phyloP scores from a whole-genome alignment of 2,888 invertebrate species.

The Coenonympha glycerion region DNA sequence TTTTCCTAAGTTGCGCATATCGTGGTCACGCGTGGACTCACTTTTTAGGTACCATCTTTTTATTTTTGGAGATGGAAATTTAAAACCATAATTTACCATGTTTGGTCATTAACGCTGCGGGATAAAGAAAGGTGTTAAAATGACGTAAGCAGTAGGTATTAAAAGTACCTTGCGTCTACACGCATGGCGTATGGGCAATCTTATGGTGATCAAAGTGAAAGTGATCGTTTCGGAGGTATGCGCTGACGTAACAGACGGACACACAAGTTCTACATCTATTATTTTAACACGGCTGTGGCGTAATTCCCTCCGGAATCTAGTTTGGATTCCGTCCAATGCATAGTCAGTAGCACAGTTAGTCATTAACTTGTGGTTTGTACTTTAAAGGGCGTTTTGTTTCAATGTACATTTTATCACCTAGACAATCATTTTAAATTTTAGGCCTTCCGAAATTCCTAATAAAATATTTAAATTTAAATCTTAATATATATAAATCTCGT shows the following conservation, averaged over 20 bases:
- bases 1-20: no score
- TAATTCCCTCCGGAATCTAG: not conserved
- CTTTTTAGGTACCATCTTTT: no score
- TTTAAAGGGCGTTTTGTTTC: not conserved
- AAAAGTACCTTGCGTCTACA: not conserved
- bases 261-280: no score
- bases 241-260: constrained; percentile 1
- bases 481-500: no score
- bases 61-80: no score
- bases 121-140: not conserved
- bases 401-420: no score
- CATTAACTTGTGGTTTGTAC: no score
- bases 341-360: not conserved
- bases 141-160: not conserved
- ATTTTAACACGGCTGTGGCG: not conserved
- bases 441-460: no score
- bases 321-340: not conserved
- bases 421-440: no score
- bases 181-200: not conserved
- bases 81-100: no score
- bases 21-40: no score
- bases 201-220: constrained; percentile 6
- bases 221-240: constrained; percentile 1
- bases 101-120: not conserved
- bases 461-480: no score